phyloP scores from a whole-genome alignment of 2,888 invertebrate species.

The Teinopalpus imperialis region DNA sequence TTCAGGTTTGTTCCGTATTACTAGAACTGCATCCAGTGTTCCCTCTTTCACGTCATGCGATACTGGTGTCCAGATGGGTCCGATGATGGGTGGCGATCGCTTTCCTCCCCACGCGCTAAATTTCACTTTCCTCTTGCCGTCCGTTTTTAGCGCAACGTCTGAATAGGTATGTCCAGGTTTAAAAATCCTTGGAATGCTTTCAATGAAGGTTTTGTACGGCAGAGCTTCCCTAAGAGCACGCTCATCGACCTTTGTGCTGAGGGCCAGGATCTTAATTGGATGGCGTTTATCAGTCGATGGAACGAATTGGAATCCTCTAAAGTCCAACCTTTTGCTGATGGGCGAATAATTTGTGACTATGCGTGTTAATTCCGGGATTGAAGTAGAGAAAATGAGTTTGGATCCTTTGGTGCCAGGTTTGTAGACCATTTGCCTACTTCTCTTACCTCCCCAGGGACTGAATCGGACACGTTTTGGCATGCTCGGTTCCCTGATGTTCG shows the following conservation, averaged over 20 bases:
- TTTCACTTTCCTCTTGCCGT: constrained; percentile 73
- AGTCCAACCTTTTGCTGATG: constrained; percentile 42
- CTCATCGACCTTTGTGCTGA: constrained; percentile 52
- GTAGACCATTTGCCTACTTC: constrained; percentile 66
- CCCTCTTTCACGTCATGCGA: constrained; percentile 52
- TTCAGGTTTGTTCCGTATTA: constrained; percentile 51
- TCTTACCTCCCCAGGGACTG: constrained; percentile 75
- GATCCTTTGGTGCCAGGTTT: constrained; percentile 59
- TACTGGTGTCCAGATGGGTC: constrained; percentile 70
- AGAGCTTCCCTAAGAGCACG: constrained; percentile 51
- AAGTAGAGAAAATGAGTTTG: constrained; percentile 59
- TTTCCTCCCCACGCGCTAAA: constrained; percentile 77
- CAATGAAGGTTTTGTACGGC: constrained; percentile 59
- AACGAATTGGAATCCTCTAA: constrained; percentile 58
- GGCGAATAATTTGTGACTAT: constrained; percentile 61
- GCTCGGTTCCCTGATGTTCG: constrained; percentile 58
- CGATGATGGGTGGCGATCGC: constrained; percentile 71
- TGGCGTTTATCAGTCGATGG: constrained; percentile 57
- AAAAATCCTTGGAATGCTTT: constrained; percentile 53
- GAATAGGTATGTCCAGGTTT: constrained; percentile 67
- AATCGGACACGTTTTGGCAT: constrained; percentile 75
- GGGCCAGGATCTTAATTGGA: constrained; percentile 58
- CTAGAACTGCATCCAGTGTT: constrained; percentile 55
- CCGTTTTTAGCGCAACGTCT: constrained; percentile 65
- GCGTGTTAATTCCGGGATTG: constrained; percentile 61